These are phyloP conservation scores for Brenthis ino DNA, from an alignment of 2,888 invertebrate genomes.

Conservation along the genomic window DNA sequence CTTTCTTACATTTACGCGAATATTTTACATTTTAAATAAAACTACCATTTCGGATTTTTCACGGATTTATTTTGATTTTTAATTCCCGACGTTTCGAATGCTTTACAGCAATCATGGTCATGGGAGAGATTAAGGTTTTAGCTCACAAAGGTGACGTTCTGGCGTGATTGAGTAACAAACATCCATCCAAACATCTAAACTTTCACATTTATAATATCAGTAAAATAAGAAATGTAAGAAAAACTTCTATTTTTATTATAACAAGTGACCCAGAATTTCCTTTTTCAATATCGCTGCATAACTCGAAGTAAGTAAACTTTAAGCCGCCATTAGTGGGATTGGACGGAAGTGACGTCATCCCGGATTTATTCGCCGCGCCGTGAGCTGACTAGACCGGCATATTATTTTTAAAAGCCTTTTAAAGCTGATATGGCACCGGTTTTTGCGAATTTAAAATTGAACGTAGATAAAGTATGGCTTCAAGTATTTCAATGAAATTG, in stretches of 20 bases:
- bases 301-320: slow-evolving; percentile 64
- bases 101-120: too few species aligned
- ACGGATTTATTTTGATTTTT: too few species aligned
- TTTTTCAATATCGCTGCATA: slow-evolving; percentile 50
- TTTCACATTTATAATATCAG: too few species aligned
- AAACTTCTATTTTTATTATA: slow-evolving; percentile 6
- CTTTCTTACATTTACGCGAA: too few species aligned
- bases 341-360: slow-evolving; percentile 60
- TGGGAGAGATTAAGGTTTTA: too few species aligned
- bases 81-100: too few species aligned
- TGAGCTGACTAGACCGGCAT: slow-evolving; percentile 30
- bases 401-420: slow-evolving; percentile 40
- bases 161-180: background rate
- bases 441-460: slow-evolving; percentile 26
- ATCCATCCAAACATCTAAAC: background rate
- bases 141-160: too few species aligned
- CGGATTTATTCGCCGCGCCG: slow-evolving; percentile 55
- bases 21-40: too few species aligned
- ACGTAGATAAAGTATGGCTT: background rate
- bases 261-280: slow-evolving; percentile 34
- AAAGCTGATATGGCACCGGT: slow-evolving; percentile 29
- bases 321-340: slow-evolving; percentile 73
- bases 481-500: background rate
- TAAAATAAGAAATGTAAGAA: background rate
- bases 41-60: too few species aligned